Base-by-base conservation (phyloP, 2,888 invertebrate species). In the Smittia sp. region DNA sequence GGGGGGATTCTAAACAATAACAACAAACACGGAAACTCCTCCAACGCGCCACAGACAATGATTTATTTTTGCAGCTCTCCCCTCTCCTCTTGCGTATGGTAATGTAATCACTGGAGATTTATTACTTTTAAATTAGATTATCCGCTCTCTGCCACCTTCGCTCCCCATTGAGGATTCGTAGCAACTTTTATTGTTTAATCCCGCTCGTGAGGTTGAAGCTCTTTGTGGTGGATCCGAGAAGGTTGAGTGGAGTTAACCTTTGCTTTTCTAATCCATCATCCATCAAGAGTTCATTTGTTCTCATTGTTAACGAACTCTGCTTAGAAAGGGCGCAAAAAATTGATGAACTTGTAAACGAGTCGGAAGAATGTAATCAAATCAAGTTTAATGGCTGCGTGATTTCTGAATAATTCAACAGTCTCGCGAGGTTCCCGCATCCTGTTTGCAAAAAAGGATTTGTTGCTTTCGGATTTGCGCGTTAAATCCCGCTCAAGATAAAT, bases 301-400 rank as follows among this genome's bases (percentile, higher is more conserved):
- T 32, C 32, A 9, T 9, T 32, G 32, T n/a, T n/a, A n/a, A n/a
- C n/a, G n/a, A n/a, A n/a, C n/a, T n/a, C n/a, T n/a, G n/a, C n/a
- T n/a, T n/a, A n/a, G n/a, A n/a, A n/a, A n/a, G n/a, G n/a, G n/a
- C n/a, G n/a, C n/a, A 38, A 38, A 11, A 38, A 38, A 38, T 9
- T 46, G 46, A 46, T 46, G 46, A n/a, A 46, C 15, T 46, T 15
- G 15, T 46, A 46, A 46, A 15, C 46, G 46, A 46, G 46, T 3
- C 6, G 46, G n/a, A 15, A n/a, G 11, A 46, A 46, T n/a, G 15
- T 46, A 46, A 46, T 46, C 46, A 46, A 46, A 46, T 46, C 46
- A 46, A n/a, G 46, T 46, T 46, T 46, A 46, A 46, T 46, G 46
- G 15, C 46, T 46, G 46, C 46, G 46, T 46, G 46, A 46, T 46